A percentile compares a stretch with the other conserved stretches of the same genome.
phyloP scores from a whole-genome alignment of 2,888 invertebrate genomes.

The Leucania comma region DNA sequence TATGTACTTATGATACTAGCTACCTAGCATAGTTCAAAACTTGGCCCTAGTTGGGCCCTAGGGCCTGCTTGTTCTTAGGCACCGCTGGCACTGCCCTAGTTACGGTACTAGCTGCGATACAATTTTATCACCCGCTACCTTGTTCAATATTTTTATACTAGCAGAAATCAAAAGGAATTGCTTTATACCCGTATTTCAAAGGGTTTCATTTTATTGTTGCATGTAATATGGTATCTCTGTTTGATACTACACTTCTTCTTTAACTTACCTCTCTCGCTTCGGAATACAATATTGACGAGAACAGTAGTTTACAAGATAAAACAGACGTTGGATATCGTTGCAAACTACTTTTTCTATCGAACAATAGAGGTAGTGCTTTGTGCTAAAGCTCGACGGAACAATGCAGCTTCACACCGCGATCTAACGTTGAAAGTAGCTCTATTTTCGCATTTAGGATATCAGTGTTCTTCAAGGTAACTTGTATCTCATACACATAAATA shows the following conservation, averaged over 20 bases:
- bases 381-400: conserved; percentile 25
- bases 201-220: conserved; percentile 34
- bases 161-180: conserved; percentile 51
- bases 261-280: neutral
- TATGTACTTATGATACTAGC: too few species aligned
- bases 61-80: too few species aligned
- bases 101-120: conserved; percentile 36
- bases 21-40: too few species aligned
- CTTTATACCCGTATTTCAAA: conserved; percentile 37
- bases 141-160: conserved; percentile 53
- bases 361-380: conserved; percentile 22
- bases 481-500: too few species aligned
- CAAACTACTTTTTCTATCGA: conserved; percentile 28
- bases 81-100: too few species aligned
- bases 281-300: conserved; percentile 11
- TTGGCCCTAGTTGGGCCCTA: too few species aligned
- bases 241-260: conserved; percentile 10
- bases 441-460: neutral
- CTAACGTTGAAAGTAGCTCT: conserved; percentile 6
- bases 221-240: conserved; percentile 11
- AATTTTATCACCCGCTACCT: conserved; percentile 55
- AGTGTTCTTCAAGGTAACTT: neutral
- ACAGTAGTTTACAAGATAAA: conserved; percentile 18
- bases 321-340: conserved; percentile 22
- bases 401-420: conserved; percentile 26